Evolutionary conservation across 2,888 invertebrate genomes (phyloP), one percentile per base, ranked within the genome.

Genomic region (Cryptus viduatorius): DNA sequence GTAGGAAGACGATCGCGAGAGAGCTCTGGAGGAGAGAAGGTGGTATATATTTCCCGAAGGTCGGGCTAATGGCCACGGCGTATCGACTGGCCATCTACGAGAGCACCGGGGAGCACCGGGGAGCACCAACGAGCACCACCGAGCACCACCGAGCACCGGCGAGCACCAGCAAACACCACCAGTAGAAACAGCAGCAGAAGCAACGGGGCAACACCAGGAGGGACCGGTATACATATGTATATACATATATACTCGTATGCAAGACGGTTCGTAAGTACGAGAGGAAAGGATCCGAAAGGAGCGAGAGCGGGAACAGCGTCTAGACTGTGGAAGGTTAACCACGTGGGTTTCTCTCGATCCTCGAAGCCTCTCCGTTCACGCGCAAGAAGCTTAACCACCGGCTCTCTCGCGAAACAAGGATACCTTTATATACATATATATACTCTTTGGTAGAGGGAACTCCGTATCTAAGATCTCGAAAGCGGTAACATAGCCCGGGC

Each of bases 21-120:
- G 85, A 84, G 88, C 85, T 86, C 83, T 86, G 56, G 86, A 84
- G 82, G 71, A 78, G 86, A 86, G 88, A 86, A 83, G 86, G 87
- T 69, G 56, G 50, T 87, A 86, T 87, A 88, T 87, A 87, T 87
- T 90, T 89, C 83, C 88, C 88, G 88, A 89, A 90, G 88, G 88
- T 87, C 89, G 85, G 88, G 88, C 89, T 89, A 89, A 89, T 89
- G 89, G 90, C 90, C 86, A 89, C 87, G 83, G 71, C 64, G 84
- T 89, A 89, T 89, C 89, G 88, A 86, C 85, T 86, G 87, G 83
- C 89, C 89, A 89, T 89, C 90, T 86, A 87, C 87, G 86, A 86
- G 86, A 86, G 86, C 86, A 87, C 73, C 87, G 83, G 86, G 86
- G 78, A 76, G 85, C 24, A 24, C 24, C 24, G 1, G 0, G 24